Evolutionary conservation across 2,113 vertebrate species (phyloP), one percentile per base, ranked within the genome.

Genomic region (Eclectus roratus): DNA sequence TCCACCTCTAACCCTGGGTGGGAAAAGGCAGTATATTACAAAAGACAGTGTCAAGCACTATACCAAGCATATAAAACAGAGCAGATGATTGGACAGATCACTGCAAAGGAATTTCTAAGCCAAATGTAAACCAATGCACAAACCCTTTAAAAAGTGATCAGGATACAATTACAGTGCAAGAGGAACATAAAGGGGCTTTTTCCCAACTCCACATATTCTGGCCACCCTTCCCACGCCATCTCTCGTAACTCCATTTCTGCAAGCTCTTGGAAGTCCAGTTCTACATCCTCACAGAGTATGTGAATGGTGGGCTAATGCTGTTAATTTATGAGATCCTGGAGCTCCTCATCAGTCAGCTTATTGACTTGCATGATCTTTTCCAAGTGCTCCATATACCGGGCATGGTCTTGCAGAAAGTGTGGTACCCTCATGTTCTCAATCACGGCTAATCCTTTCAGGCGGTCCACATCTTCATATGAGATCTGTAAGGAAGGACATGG

Each of bases 311-410:
- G 46, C 10, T 35, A 43, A 41, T 20, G 8, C 37, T 65, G 27
- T 89, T 94, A 97, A 47, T 81, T 94, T 27, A 98, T 97, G 56
- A 99, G 98, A 46, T 86, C 88, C 88, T 97, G 97, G 65, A 99
- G 98, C 81, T 99, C 99, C 47, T 98, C 95, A 31, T 99, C 99
- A 0, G 98, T 99, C 81, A 99, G 97, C 63, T 98, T 97, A 71
- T 99, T 99, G 84, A 98, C 98, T 66, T 97, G 97, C 99, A 99
- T 99, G 96, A 99, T 99, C 96, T 98, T 99, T 63, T 98, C 97
- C 73, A 99, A 97, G 90, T 99, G 99, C 68, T 98, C 98, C 85
- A 97, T 97, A 35, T 99, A 99, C 8, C 97, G 98, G 6, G 44
- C 61, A 11, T 97, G 98, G 96, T 99, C 98, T 92, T 99, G 99